phyloP scores from a whole-genome alignment of 2,888 invertebrate species.

The Theristus sp. region DNA sequence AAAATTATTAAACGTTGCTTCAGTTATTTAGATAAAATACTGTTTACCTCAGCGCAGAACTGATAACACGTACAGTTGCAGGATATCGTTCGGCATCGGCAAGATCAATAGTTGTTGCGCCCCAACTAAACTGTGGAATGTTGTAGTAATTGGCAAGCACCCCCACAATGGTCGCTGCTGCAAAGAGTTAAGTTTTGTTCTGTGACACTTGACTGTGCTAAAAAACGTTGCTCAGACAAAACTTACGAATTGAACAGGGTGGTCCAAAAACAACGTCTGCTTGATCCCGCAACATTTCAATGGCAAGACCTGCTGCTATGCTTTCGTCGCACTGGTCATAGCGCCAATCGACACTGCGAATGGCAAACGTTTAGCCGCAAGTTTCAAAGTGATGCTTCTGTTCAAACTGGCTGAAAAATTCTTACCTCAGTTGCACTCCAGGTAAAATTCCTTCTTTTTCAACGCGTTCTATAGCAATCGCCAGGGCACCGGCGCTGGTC shows the following conservation, averaged over 20 bases:
- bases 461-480: constrained; percentile 6
- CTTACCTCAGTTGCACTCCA: background rate
- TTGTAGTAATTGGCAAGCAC: constrained; percentile 13
- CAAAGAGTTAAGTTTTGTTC: no score
- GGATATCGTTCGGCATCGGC: constrained; percentile 12
- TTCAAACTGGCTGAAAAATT: no score
- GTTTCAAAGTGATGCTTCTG: no score
- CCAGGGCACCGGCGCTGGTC: constrained; percentile 6
- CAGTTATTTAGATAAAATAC: background rate
- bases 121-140: constrained; percentile 14
- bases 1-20: no score
- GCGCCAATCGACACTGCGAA: constrained; percentile 5
- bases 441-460: constrained; percentile 4
- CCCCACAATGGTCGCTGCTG: constrained; percentile 13
- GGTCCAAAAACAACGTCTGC: constrained; percentile 5
- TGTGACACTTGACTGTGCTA: no score
- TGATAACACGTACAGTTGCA: constrained; percentile 6
- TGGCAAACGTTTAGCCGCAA: no score
- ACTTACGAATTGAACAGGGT: background rate
- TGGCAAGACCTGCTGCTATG: constrained; percentile 1
- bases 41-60: background rate
- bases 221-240: background rate
- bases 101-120: constrained; percentile 9
- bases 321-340: constrained; percentile 9
- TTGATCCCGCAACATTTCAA: constrained; percentile 1